Evolutionary conservation across 2,113 vertebrate genomes (phyloP).

Genomic region (Engystomops pustulosus): DNA sequence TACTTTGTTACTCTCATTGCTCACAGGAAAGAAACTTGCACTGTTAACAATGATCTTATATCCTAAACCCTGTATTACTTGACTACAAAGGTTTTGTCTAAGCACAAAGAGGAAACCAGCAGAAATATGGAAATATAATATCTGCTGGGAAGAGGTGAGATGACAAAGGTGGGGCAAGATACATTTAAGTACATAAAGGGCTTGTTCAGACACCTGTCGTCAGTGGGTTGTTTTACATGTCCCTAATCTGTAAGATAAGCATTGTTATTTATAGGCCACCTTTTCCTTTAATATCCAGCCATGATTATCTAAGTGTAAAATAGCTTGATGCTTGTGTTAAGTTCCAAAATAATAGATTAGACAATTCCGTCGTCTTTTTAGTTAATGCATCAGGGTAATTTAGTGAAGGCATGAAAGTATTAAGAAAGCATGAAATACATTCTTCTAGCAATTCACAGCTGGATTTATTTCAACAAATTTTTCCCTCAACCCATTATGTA

Average conservation of each 20-base stretch:
- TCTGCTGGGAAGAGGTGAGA: background rate
- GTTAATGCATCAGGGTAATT: too few relatives aligned
- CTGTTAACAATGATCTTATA: background rate
- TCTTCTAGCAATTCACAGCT: too few relatives aligned
- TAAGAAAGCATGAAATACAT: too few relatives aligned
- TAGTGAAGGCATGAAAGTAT: too few relatives aligned
- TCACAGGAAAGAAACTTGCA: too few relatives aligned
- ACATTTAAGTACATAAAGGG: constrained; percentile 1
- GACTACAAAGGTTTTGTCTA: background rate
- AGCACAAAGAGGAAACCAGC: background rate
- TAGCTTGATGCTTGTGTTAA: background rate
- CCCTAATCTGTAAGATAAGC: background rate
- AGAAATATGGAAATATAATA: background rate
- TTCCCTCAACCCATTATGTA: too few relatives aligned
- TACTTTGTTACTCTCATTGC: too few relatives aligned
- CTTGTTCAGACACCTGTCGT: constrained; percentile 10
- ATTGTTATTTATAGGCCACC: background rate
- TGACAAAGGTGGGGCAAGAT: background rate
- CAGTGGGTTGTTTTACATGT: background rate
- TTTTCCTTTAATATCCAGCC: background rate
- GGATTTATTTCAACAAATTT: too few relatives aligned
- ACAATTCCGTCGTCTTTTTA: background rate
- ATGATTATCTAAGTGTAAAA: background rate
- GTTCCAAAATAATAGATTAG: background rate
- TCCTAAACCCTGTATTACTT: background rate